A percentile compares a stretch with the other conserved stretches of the same genome.
These are phyloP conservation scores for Acyrthosiphon pisum DNA, from an alignment of 1,140 invertebrate species.

Conservation along the genomic window DNA sequence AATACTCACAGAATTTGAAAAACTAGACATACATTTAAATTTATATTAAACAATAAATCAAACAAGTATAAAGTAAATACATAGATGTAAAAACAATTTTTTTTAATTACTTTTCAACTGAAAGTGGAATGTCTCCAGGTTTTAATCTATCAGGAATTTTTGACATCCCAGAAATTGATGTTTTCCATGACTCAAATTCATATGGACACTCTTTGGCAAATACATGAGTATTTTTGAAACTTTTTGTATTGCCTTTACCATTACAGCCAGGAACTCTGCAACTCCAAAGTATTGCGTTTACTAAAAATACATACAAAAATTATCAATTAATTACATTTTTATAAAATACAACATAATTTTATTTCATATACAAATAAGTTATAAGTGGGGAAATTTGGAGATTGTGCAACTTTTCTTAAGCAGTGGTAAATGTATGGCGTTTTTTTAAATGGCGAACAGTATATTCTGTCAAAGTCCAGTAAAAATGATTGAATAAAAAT, in stretches of 20 bases:
- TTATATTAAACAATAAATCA: background rate
- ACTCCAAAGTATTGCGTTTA: background rate
- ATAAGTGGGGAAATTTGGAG: too few species aligned
- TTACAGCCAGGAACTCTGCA: slow-evolving; percentile 31
- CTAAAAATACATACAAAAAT: slow-evolving; percentile 11
- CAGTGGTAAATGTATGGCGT: background rate
- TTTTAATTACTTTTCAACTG: background rate
- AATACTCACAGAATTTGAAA: background rate
- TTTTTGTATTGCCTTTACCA: slow-evolving; percentile 15
- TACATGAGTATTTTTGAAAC: background rate
- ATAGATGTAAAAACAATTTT: background rate
- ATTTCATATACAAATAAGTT: background rate
- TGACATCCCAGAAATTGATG: background rate
- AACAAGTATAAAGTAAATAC: background rate
- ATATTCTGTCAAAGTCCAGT: too few species aligned
- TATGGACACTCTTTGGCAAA: slow-evolving; percentile 35
- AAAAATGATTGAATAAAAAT: too few species aligned
- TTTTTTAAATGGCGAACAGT: background rate
- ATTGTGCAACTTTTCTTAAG: too few species aligned
- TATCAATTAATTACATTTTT: background rate
- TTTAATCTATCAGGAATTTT: slow-evolving; percentile 10
- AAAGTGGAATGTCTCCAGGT: background rate
- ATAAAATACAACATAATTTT: background rate
- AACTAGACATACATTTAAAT: background rate
- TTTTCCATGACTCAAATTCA: slow-evolving; percentile 42